Conservation (phyloP, 1,140 invertebrate genomes). For the Thereuonema tuberculata region DNA sequence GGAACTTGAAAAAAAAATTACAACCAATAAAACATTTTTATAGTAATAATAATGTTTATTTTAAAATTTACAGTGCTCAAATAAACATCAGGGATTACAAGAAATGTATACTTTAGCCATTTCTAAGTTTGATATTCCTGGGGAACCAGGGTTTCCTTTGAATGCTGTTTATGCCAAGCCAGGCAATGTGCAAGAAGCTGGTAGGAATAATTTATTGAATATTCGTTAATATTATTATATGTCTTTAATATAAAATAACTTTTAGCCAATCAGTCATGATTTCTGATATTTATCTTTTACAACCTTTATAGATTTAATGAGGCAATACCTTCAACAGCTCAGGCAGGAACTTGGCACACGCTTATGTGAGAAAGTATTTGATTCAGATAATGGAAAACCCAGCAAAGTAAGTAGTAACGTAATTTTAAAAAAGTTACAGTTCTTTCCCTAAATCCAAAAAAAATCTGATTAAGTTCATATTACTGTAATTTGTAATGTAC, state of each 20-base stretch:
- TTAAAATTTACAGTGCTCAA: slow-evolving; percentile 43
- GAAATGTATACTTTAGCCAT: slow-evolving; percentile 95
- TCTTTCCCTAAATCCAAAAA: too few species aligned
- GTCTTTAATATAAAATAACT: not conserved
- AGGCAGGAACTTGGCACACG: slow-evolving; percentile 86
- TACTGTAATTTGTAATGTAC: too few species aligned
- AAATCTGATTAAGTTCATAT: too few species aligned
- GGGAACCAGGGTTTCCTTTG: slow-evolving; percentile 88
- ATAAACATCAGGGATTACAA: slow-evolving; percentile 74
- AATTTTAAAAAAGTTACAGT: too few species aligned
- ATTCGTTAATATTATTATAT: slow-evolving; percentile 5
- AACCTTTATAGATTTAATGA: slow-evolving; percentile 60
- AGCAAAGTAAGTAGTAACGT: slow-evolving; percentile 56
- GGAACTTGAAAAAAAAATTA: too few species aligned
- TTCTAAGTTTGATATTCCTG: slow-evolving; percentile 91
- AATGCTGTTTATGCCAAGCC: slow-evolving; percentile 94
- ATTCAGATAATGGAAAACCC: slow-evolving; percentile 77
- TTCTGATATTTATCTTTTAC: not conserved
- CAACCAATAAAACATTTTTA: too few species aligned
- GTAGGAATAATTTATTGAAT: slow-evolving; percentile 32
- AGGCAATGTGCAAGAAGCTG: slow-evolving; percentile 54
- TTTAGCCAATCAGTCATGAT: not conserved
- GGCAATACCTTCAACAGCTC: slow-evolving; percentile 85
- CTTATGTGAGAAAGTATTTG: slow-evolving; percentile 83
- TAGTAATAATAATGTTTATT: not conserved